Conservation (phyloP, 1,140 invertebrate species). For the Bombyx mori region ASM3026992v2 NC_085133.1:10073501-10074000, state of each 20-base stretch:
- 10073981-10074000: not conserved
- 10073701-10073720: not conserved
- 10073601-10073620: too few species aligned
- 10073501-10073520: too few species aligned
- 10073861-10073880: constrained; percentile 31
- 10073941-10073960: not conserved
- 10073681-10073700: not conserved
- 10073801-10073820: constrained; percentile 15
- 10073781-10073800: constrained; percentile 14
- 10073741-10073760: constrained; percentile 1
- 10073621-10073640: too few species aligned
- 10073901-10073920: not conserved
- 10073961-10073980: constrained; percentile 2
- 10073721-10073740: not conserved
- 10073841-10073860: constrained; percentile 17
- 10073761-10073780: constrained; percentile 9
- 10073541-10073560: too few species aligned
- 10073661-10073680: not conserved
- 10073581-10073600: too few species aligned
- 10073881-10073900: constrained; percentile 3
- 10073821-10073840: constrained; percentile 14
- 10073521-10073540: too few species aligned
- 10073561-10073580: too few species aligned
- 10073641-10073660: too few species aligned
- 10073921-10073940: not conserved